Conservation (phyloP, 2,888 invertebrate genomes). For the Dasypogon diadema region DNA sequence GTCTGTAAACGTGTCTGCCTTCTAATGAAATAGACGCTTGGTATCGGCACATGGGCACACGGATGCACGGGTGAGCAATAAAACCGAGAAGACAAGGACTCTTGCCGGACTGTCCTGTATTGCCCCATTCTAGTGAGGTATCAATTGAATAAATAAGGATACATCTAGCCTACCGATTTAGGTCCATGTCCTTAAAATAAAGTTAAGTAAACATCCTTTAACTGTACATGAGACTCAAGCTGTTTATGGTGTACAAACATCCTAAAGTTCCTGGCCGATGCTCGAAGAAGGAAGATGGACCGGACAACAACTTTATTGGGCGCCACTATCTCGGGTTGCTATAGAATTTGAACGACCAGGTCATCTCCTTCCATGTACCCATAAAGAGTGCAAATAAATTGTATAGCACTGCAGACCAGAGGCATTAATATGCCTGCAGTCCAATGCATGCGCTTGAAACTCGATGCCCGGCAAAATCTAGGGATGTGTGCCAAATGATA, state of each 20-base stretch:
- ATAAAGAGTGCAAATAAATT: conserved; percentile 31
- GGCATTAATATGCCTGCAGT: conserved; percentile 46
- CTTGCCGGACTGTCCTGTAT: neutral
- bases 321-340: neutral
- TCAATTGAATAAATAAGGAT: too few species aligned
- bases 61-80: too few species aligned
- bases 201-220: conserved; percentile 1
- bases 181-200: conserved; percentile 24
- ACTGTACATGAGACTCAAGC: neutral
- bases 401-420: conserved; percentile 18
- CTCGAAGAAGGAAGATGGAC: neutral
- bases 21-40: conserved; percentile 20
- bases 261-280: neutral
- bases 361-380: neutral
- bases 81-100: neutral
- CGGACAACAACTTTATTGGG: conserved; percentile 11
- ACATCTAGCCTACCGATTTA: neutral
- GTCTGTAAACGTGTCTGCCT: conserved; percentile 22
- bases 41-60: neutral
- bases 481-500: conserved; percentile 48
- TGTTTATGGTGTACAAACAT: conserved; percentile 12
- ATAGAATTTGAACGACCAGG: neutral
- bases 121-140: too few species aligned
- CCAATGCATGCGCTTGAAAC: conserved; percentile 43
- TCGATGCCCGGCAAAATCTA: conserved; percentile 25